A percentile compares a stretch with the other conserved stretches of the same genome.
Evolutionary conservation across 2,113 vertebrate genomes (phyloP).

Genomic region (Phoenicopterus ruber): DNA sequence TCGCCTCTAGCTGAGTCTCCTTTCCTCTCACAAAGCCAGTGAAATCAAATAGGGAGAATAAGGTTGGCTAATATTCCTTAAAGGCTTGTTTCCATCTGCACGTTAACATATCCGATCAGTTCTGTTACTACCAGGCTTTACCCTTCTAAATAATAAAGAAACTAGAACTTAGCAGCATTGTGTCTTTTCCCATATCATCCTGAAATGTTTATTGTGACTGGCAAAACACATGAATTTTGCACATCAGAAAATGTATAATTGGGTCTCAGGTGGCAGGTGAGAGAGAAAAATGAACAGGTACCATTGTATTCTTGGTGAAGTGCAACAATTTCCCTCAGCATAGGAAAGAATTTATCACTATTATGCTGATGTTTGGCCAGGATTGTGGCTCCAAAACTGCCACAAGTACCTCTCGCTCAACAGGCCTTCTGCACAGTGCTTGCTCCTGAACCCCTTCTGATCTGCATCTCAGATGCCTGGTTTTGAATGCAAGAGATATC

Average conservation of each 20-base stretch:
- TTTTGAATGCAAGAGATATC: not conserved
- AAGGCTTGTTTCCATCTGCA: not conserved
- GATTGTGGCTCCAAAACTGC: not conserved
- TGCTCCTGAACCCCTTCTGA: not conserved
- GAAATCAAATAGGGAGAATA: not conserved
- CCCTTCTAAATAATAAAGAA: not conserved
- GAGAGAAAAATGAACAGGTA: not conserved
- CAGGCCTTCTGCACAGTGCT: not conserved
- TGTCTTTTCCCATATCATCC: not conserved
- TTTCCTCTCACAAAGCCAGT: not conserved
- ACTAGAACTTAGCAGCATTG: not conserved
- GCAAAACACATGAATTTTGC: not conserved
- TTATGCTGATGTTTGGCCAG: not conserved
- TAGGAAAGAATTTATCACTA: not conserved
- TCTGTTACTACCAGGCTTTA: not conserved
- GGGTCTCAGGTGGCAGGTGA: not conserved
- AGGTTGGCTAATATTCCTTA: not conserved
- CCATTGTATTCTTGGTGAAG: not conserved
- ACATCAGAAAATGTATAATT: accelerated
- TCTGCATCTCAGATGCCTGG: not conserved
- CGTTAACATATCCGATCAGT: not conserved
- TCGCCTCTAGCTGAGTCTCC: not conserved
- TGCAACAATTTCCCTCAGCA: not conserved
- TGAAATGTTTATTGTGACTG: not conserved
- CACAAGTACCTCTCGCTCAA: not conserved